Percentiles rank a stretch among this genome's conserved stretches.
phyloP scores from a whole-genome alignment of 2,888 invertebrate genomes.

The Lasioglossum morio region DNA sequence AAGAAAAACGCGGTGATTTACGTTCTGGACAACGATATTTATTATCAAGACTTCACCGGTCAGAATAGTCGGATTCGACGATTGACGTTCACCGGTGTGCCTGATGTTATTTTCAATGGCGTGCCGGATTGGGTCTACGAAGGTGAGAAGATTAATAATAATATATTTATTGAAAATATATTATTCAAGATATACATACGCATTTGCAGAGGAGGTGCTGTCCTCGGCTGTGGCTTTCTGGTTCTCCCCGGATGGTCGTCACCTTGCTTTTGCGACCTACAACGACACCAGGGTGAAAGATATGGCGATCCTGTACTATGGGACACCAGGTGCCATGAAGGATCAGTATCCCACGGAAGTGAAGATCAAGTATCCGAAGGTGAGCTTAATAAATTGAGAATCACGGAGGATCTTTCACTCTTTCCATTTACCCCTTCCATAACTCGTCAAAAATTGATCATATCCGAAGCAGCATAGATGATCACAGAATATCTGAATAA shows the following conservation, averaged over 20 bases:
- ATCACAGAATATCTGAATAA: background rate
- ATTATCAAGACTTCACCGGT: constrained; percentile 84
- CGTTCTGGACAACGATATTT: constrained; percentile 90
- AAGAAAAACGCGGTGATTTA: constrained; percentile 86
- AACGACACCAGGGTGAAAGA: constrained; percentile 89
- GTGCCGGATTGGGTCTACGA: constrained; percentile 97
- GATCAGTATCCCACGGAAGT: constrained; percentile 89
- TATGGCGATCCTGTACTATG: constrained; percentile 89
- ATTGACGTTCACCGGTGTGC: constrained; percentile 88
- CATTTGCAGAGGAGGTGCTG: constrained; percentile 91
- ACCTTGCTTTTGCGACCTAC: constrained; percentile 90
- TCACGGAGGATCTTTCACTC: background rate
- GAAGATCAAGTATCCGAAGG: constrained; percentile 92
- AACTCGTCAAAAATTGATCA: background rate
- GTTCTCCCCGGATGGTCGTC: constrained; percentile 90
- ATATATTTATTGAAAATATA: background rate
- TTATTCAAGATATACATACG: background rate
- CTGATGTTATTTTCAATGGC: constrained; percentile 91
- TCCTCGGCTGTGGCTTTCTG: constrained; percentile 90
- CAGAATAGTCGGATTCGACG: constrained; percentile 76
- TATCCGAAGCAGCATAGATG: background rate
- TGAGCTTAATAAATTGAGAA: constrained; percentile 72
- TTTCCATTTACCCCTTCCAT: background rate
- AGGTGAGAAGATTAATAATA: constrained; percentile 85
- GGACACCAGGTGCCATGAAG: constrained; percentile 86